Percentiles rank a stretch among this genome's conserved stretches.
phyloP scores from a whole-genome alignment of 2,888 invertebrate genomes.

The Candidula unifasciata region DNA sequence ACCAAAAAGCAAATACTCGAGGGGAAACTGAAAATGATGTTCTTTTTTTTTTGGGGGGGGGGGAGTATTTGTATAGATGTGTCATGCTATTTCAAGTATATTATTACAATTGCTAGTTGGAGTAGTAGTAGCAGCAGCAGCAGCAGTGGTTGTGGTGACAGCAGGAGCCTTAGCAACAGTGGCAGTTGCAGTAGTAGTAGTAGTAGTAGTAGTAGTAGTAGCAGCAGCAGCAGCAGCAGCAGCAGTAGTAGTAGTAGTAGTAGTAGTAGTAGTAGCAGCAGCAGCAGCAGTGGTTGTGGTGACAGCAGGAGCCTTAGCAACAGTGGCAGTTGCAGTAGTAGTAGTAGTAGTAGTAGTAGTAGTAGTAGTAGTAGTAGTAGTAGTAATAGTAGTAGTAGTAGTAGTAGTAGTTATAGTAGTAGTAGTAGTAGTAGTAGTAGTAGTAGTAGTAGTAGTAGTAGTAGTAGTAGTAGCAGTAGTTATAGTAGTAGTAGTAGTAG shows the following conservation, averaged over 20 bases:
- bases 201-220: conserved; percentile 28
- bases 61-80: no score
- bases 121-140: no score
- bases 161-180: no score
- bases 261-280: neutral
- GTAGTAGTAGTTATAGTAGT: conserved; percentile 6
- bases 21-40: no score
- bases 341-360: conserved; percentile 12
- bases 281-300: neutral
- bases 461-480: conserved; percentile 8
- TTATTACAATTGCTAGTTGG: no score
- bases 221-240: conserved; percentile 22
- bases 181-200: neutral
- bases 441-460: conserved; percentile 15
- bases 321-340: no score
- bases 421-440: conserved; percentile 13
- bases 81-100: no score
- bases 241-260: conserved; percentile 19
- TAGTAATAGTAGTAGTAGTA: conserved; percentile 7
- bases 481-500: neutral
- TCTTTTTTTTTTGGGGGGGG: no score
- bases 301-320: no score
- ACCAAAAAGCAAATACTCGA: no score
- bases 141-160: no score
- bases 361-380: conserved; percentile 28